A percentile compares a stretch with the other conserved stretches of the same genome.
Evolutionary conservation across 2,797 vertebrate species (phyloP).

Genomic region (Dendrocincla fuliginosa): DNA sequence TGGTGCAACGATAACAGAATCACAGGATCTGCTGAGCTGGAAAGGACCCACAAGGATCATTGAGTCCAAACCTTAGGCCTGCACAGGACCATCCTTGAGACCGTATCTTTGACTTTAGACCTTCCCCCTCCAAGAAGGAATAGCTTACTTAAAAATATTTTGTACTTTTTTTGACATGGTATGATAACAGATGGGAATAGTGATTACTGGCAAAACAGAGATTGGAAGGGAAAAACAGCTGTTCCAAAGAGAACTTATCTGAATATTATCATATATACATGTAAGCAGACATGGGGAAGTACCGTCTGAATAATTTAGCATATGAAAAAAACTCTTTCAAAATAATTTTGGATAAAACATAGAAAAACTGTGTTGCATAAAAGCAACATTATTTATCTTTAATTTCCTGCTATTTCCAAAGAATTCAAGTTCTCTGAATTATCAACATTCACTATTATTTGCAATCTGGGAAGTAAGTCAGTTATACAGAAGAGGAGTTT

Average conservation of each 20-base stretch:
- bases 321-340: neutral
- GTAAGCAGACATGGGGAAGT: neutral
- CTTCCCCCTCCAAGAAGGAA: neutral
- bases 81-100: neutral
- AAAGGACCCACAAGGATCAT: neutral
- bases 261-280: neutral
- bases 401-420: neutral
- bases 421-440: neutral
- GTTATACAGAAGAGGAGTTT: neutral
- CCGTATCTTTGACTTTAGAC: neutral
- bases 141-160: neutral
- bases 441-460: neutral
- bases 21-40: neutral
- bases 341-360: neutral
- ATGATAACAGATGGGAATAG: neutral
- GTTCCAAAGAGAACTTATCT: neutral
- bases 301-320: neutral
- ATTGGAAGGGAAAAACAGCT: neutral
- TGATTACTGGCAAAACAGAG: neutral
- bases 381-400: neutral
- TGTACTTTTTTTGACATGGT: neutral
- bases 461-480: neutral
- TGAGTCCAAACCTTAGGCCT: neutral
- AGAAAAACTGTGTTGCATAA: neutral
- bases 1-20: neutral